Base-by-base conservation (phyloP, 2,888 invertebrate species). In the Pycnomerus fuliginosus region DNA sequence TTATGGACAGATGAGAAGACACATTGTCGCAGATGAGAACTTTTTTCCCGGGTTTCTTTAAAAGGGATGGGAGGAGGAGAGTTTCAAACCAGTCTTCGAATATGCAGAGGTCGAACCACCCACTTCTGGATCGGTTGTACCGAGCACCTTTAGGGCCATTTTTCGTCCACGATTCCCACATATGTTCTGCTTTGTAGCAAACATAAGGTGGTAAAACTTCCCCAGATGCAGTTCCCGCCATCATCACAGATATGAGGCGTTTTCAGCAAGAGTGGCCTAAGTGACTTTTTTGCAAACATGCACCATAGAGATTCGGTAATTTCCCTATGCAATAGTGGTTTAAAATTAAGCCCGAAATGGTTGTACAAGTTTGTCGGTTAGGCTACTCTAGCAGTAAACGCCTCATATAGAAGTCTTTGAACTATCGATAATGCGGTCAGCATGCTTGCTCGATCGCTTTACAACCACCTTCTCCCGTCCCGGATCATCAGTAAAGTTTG, bases 401-500 rank as follows among this genome's bases (percentile, higher is more conserved):
- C n/a, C n/a, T n/a, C n/a, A n/a, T n/a, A n/a, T n/a, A n/a, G n/a
- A n/a, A n/a, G n/a, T n/a, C n/a, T n/a, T n/a, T n/a, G n/a, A n/a
- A n/a, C n/a, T n/a, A 20, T 20, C 20, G 20, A 20, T 20, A 5
- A 20, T 20, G 4, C 20, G 4, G 8, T 20, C 20, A 5, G 8
- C 20, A 5, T 8, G 20, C 8, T 20, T 20, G 20, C 5, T 5
- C 3, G 50, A 44, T 46, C 42, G 44, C 28, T 47, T 49, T 48
- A 33, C 34, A 10, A 58, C 31, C 16, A 44, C 45, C 29, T 48
- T 58, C 47, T 56, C 61, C 22, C 34, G 38, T 1, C 60, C 61
- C 14, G 63, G 61, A 46, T 69, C 60, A 47, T 64, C 50, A 3
- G 38, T 35, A 1, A 48, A 29, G 35, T 51, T 48, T 3, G 55